Percentiles rank a stretch among this genome's conserved stretches.
Evolutionary conservation across 2,113 vertebrate species (phyloP).

Genomic region (Catharus minimus): DNA sequence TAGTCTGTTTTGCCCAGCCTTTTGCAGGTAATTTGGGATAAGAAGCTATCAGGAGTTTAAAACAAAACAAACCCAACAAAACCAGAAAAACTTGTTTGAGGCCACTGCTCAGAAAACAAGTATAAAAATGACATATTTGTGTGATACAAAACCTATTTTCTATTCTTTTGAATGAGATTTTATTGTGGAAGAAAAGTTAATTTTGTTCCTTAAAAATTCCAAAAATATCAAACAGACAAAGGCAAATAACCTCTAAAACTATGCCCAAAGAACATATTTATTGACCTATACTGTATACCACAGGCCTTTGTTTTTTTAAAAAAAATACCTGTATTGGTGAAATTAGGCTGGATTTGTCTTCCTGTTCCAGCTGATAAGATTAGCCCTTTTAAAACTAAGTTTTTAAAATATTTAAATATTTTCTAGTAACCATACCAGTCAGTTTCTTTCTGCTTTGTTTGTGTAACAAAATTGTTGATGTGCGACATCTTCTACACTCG

Average conservation of each 20-base stretch:
- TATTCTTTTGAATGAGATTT: background rate
- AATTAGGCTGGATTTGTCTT: slow-evolving; percentile 44
- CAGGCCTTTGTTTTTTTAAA: slow-evolving; percentile 32
- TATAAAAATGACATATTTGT: background rate
- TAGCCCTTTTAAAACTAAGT: slow-evolving; percentile 57
- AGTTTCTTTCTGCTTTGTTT: slow-evolving; percentile 36
- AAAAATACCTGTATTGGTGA: background rate
- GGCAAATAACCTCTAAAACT: slow-evolving; percentile 48
- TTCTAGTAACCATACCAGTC: background rate
- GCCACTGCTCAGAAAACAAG: slow-evolving; percentile 38
- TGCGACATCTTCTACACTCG: background rate
- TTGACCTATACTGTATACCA: slow-evolving; percentile 57
- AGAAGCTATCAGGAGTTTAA: slow-evolving; percentile 74
- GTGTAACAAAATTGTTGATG: background rate
- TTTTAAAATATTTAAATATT: slow-evolving; percentile 32
- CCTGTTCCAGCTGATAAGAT: slow-evolving; percentile 29
- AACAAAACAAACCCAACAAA: background rate
- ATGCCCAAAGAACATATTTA: slow-evolving; percentile 70
- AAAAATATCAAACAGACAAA: slow-evolving; percentile 24
- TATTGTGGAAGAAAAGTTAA: slow-evolving; percentile 10
- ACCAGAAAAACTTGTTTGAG: slow-evolving; percentile 50
- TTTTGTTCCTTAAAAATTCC: slow-evolving; percentile 21
- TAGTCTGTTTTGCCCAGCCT: slow-evolving; percentile 74
- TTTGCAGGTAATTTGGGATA: slow-evolving; percentile 77
- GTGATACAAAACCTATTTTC: slow-evolving; percentile 39